Evolutionary conservation across 2,888 invertebrate genomes (phyloP).

Genomic region (Heliconius ethilla): DNA sequence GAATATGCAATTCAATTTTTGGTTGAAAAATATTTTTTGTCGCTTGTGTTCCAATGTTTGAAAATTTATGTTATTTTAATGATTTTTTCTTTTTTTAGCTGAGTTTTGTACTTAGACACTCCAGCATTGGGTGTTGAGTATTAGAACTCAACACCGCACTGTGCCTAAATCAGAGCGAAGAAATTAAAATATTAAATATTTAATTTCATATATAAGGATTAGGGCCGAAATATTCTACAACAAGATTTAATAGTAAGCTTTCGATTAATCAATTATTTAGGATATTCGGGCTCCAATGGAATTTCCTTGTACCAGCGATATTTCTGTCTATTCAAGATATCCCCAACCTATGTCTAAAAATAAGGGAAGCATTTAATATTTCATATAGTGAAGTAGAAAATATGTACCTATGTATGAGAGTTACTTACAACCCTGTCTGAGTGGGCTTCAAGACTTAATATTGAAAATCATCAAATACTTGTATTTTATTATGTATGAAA

Average conservation of each 20-base stretch:
- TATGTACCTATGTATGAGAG: too few species aligned
- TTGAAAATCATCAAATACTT: too few species aligned
- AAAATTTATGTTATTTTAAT: not conserved
- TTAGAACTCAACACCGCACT: too few species aligned
- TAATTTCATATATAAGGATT: not conserved
- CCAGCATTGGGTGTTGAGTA: too few species aligned
- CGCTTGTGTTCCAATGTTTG: not conserved
- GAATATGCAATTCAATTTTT: too few species aligned
- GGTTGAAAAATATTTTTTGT: not conserved
- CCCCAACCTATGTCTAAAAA: not conserved
- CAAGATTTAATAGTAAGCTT: not conserved
- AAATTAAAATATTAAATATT: too few species aligned
- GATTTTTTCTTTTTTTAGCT: too few species aligned
- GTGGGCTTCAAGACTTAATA: too few species aligned
- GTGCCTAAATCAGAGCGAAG: too few species aligned
- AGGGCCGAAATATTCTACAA: not conserved
- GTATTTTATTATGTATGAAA: too few species aligned
- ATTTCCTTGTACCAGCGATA: not conserved
- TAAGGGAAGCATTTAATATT: not conserved
- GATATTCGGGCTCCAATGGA: not conserved
- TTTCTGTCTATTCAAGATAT: not conserved
- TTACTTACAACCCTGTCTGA: too few species aligned
- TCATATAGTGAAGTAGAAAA: not conserved
- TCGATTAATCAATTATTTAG: not conserved
- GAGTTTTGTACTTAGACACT: too few species aligned